A percentile compares a stretch with the other conserved stretches of the same genome.
These are phyloP conservation scores for Umimayanthus kanabou DNA, from an alignment of 92 coral and sea anemone genomes.

Conservation along the genomic window DNA sequence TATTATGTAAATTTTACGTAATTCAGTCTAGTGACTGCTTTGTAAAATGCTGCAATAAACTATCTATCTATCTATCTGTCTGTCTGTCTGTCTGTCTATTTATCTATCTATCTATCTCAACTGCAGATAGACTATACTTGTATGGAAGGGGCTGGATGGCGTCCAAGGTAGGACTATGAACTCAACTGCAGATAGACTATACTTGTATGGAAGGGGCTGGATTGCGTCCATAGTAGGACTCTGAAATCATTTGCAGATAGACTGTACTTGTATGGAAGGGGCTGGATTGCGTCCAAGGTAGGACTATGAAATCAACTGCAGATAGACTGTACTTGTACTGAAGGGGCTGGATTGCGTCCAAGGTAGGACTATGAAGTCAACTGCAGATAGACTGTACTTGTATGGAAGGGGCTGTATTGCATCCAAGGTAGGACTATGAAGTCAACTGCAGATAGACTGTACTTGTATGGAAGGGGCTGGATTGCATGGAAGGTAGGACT, in stretches of 20 bases:
- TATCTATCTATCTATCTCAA: too few relatives aligned
- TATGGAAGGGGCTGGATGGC: slow-evolving; percentile 93
- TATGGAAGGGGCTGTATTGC: slow-evolving; percentile 92
- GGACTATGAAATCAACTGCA: slow-evolving; percentile 75
- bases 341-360: slow-evolving; percentile 86
- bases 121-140: slow-evolving; percentile 84
- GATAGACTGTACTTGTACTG: slow-evolving; percentile 90
- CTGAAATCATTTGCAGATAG: slow-evolving; percentile 82
- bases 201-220: slow-evolving; percentile 88
- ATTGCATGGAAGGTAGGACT: slow-evolving; percentile 83
- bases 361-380: slow-evolving; percentile 82
- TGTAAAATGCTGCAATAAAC: too few relatives aligned
- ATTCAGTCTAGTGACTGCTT: too few relatives aligned
- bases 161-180: slow-evolving; percentile 86
- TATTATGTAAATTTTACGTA: too few relatives aligned
- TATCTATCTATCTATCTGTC: too few relatives aligned
- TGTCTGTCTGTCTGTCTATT: too few relatives aligned
- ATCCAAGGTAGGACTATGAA: slow-evolving; percentile 85
- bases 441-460: slow-evolving; percentile 79
- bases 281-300: slow-evolving; percentile 92
- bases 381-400: slow-evolving; percentile 84
- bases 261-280: slow-evolving; percentile 84
- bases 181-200: slow-evolving; percentile 78
- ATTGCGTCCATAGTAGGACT: slow-evolving; percentile 89
- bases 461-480: slow-evolving; percentile 88